Base-by-base conservation (phyloP, 2,113 vertebrate genomes). In the Pyrgilauda ruficollis region DNA sequence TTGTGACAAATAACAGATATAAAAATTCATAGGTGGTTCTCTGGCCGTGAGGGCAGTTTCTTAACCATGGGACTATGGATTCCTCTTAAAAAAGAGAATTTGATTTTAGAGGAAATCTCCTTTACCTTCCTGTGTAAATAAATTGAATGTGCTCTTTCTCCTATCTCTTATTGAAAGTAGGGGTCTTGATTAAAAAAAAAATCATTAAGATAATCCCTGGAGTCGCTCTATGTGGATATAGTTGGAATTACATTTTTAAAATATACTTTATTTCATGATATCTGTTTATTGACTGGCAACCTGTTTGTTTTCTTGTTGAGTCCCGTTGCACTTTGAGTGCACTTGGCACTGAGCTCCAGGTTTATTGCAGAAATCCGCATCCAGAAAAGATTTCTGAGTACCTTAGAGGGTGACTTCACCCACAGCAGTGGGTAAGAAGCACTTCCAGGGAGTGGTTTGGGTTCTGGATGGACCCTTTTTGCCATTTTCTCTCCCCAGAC, bases 1-100 rank as follows among this genome's bases (percentile, higher is more conserved):
- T 84, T 78, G 39, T 44, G 67, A 97, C 79, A 94, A 94, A 96
- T 88, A 46, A 46, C 50, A 87, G 83, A 87, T 96, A 83, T 96
- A 97, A 96, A 97, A 93, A 89, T 80, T 93, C 96, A 83, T 21
- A 87, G 62, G 74, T 92, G 37, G 64, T 95, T 93, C 82, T 82
- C 92, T 94, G 90, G 91, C 75, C 68, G 41, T 33, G 18, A 73
- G 94, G 83, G 63, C 56, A 78, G 47, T 66, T 89, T 82, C 83
- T 92, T 92, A 90, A 93, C 80, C 27, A 33, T 33, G 41, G 11
- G 16, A 50, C 41, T 75, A 8, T 75, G 44, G 50, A 73, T 93
- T 87, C 80, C 47, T 96, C 74, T 94, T 64, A 26, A 77, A 50
- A 50, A 24, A 74, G 33, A 66, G 30, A 84, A 92, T 90, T 75